Evolutionary conservation across 2,113 vertebrate genomes (phyloP), one percentile per base, ranked within the genome.

Genomic region (Pterophyllum scalare): DNA sequence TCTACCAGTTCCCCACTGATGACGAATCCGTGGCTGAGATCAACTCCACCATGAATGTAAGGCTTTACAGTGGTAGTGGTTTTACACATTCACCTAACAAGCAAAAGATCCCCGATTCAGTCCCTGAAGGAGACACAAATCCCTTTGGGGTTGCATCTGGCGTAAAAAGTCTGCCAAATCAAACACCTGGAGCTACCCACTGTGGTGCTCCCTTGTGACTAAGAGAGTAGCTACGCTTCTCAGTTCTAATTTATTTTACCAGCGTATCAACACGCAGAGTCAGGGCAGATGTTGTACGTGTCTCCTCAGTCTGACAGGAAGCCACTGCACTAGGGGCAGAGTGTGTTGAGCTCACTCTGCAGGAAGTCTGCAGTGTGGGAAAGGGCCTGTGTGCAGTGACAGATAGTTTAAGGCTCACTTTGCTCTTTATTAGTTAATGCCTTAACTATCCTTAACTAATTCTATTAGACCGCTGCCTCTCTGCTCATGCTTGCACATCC

Each of bases 31-130:
- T 99, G 92, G 97, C 98, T 0, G 98, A 99, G 94, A 99, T 99
- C 94, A 99, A 99, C 38, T 98, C 97, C 77, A 99, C 97, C 28
- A 99, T 99, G 98, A 99, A 99, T 0, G 98, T 99, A 96, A 98
- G 97, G 92, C 17, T 74, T 70, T 59, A 56, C 62, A 57, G 49
- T 20, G 64, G 64, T 49, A 4, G 22, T 28, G 40, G 15, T 28
- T 28, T 70, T 49, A 49, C 40, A 28, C 64, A 49, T 67, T 67
- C 64, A 67, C 5, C 24, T 28, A 70, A 70, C 22, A 46, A 12
- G 64, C 40, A 70, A 70, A 49, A 49, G 5, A 28, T 28, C 40
- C 40, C 19, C 22, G 11, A 15, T 49, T 70, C 40, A 70, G 22
- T 70, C 40, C 0, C 46, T 9, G 1, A 28, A 0, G 24, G 5